Evolutionary conservation across 2,888 invertebrate species (phyloP), one percentile per base, ranked within the genome.

Genomic region (Hydrotaea cyrtoneurina): DNA sequence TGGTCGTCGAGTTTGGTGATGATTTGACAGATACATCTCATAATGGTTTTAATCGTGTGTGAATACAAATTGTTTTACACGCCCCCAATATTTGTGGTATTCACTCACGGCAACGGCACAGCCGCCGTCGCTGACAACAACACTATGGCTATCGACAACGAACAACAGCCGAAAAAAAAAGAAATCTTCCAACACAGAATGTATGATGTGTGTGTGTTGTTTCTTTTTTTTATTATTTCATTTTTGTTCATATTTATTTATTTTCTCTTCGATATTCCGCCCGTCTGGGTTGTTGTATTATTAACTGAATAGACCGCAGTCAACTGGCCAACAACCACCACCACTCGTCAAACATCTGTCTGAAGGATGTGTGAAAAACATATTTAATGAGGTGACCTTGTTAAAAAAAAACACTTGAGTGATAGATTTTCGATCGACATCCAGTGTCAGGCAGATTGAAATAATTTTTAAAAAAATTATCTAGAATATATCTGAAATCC

Each of bases 61-160:
- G 82, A 82, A 80, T 62, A 85, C 77, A 73, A 85, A 82, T 80
- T 80, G 77, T 77, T 77, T 82, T 85, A 85, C 85, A 85, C 85
- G 85, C 85, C 85, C 85, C 85, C 85, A 85, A 82, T 85, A 82
- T 85, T 75, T 85, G 59, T 77, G 82, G 36, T 72, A 55, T 66
- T 53, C 72, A 21, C 66, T 43, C 8, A 36, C 17, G 11, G 59
- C 59, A 72, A 69, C 69, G 46, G 2, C 2, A 50, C n/a, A 21
- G 73, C 73, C 46, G 69, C 19, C 21, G 21, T 7, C 31, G 31
- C 31, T 7, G 55, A 21, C 10, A 10, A 7, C 55, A 21, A 55
- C 19, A 55, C 1, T 39, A 13, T 39, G 2, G 19, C 53, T 64
- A 64, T 66, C 43, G 31, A 66, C 36, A 36, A 57, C 64, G 19